Conservation (phyloP, 2,888 invertebrate genomes). For the Nomada flava region DNA sequence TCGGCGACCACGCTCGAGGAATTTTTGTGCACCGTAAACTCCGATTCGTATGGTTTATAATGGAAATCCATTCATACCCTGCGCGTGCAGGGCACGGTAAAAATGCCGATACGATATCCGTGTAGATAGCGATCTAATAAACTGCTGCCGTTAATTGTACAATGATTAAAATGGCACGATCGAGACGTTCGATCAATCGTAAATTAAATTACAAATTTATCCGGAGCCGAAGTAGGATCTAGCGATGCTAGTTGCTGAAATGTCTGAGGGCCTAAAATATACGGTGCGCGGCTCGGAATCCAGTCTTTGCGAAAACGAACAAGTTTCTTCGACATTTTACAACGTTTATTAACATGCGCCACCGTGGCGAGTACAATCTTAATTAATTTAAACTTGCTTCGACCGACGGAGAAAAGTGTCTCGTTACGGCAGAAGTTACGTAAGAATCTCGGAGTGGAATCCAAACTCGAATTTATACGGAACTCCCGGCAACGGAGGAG, state of each 20-base stretch:
- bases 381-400: constrained; percentile 14
- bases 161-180: constrained; percentile 1
- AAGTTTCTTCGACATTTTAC: neutral
- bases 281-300: neutral
- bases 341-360: neutral
- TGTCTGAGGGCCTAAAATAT: neutral
- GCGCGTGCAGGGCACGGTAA: constrained; percentile 19
- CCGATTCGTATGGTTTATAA: constrained; percentile 40
- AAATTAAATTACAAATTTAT: neutral
- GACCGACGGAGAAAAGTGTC: neutral
- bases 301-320: neutral
- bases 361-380: neutral
- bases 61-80: constrained; percentile 44
- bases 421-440: constrained; percentile 22
- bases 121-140: constrained; percentile 27
- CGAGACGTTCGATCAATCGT: too few species aligned
- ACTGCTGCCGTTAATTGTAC: constrained; percentile 12
- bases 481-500: neutral
- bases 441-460: constrained; percentile 27
- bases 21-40: constrained; percentile 24
- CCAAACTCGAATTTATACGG: constrained; percentile 39
- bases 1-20: neutral
- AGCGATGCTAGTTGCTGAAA: neutral
- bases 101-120: constrained; percentile 19
- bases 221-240: neutral